A percentile compares a stretch with the other conserved stretches of the same genome.
Evolutionary conservation across 2,797 vertebrate genomes (phyloP).

Genomic region (Pangasius sanitwongsei): DNA sequence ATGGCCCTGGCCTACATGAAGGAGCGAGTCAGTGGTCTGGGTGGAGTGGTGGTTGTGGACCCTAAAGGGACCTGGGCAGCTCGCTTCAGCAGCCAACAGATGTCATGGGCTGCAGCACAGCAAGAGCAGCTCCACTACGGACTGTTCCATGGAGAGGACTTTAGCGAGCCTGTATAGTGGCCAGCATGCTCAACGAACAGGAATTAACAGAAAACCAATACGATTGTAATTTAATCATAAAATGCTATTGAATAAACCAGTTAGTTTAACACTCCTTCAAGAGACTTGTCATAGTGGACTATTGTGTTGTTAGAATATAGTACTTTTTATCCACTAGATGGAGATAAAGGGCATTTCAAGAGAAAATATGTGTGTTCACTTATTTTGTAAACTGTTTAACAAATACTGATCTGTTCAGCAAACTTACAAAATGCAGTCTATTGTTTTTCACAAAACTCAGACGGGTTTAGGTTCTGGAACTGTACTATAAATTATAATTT

Average conservation of each 20-base stretch:
- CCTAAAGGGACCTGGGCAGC: slow-evolving; percentile 84
- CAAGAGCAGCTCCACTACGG: slow-evolving; percentile 79
- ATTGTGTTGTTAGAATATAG: not conserved
- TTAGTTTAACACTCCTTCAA: not conserved
- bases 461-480: not conserved
- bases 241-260: not conserved
- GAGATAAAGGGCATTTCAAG: slow-evolving; percentile 29
- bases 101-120: slow-evolving; percentile 89
- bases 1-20: slow-evolving; percentile 83
- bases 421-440: not conserved
- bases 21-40: slow-evolving; percentile 79
- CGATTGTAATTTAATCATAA: not conserved
- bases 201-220: not conserved
- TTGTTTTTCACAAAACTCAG: not conserved
- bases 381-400: not conserved
- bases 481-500: not conserved
- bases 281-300: not conserved
- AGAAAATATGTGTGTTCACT: not conserved
- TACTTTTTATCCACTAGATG: slow-evolving; percentile 60
- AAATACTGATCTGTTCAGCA: not conserved
- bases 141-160: slow-evolving; percentile 71
- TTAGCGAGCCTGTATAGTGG: slow-evolving; percentile 60
- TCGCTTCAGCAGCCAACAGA: slow-evolving; percentile 83
- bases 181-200: slow-evolving; percentile 7
- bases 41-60: slow-evolving; percentile 85